A percentile compares a stretch with the other conserved stretches of the same genome.
Conservation (phyloP, 2,797 vertebrate species). For the Myripristis jacobus region DNA sequence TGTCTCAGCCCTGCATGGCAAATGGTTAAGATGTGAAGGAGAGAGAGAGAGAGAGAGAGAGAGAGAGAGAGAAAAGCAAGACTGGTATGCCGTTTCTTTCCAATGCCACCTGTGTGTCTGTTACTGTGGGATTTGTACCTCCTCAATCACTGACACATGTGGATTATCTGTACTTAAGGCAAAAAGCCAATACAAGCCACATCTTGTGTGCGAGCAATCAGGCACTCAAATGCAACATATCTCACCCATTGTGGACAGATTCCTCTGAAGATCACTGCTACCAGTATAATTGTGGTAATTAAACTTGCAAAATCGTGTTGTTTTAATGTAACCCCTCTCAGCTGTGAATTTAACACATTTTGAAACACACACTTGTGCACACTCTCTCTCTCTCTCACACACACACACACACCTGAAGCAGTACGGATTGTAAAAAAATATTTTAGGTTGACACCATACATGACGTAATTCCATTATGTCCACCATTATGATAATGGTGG, state of each 20-base stretch:
- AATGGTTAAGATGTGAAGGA: constrained; percentile 33
- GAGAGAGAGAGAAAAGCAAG: constrained; percentile 53
- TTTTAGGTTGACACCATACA: not conserved
- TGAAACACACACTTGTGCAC: constrained; percentile 29
- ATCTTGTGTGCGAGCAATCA: constrained; percentile 81
- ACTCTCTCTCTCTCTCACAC: too few species aligned
- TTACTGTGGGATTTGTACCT: constrained; percentile 86
- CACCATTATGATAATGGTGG: too few species aligned
- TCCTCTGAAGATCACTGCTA: constrained; percentile 63
- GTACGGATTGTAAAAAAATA: constrained; percentile 7
- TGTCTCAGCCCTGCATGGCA: constrained; percentile 54
- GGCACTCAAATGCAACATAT: constrained; percentile 72
- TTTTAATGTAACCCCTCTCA: constrained; percentile 44
- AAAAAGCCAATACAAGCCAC: constrained; percentile 82
- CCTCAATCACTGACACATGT: constrained; percentile 87
- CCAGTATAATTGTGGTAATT: constrained; percentile 68
- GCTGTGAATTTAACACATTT: constrained; percentile 50
- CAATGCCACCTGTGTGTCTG: constrained; percentile 84
- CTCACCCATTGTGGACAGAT: constrained; percentile 62
- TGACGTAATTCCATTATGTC: too few species aligned
- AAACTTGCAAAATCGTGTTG: constrained; percentile 41
- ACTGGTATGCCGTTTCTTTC: constrained; percentile 79
- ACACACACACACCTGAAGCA: too few species aligned
- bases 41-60: not conserved
- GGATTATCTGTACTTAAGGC: constrained; percentile 86